phyloP scores from a whole-genome alignment of 1,140 invertebrate genomes.

The Drosophila tristis region DNA sequence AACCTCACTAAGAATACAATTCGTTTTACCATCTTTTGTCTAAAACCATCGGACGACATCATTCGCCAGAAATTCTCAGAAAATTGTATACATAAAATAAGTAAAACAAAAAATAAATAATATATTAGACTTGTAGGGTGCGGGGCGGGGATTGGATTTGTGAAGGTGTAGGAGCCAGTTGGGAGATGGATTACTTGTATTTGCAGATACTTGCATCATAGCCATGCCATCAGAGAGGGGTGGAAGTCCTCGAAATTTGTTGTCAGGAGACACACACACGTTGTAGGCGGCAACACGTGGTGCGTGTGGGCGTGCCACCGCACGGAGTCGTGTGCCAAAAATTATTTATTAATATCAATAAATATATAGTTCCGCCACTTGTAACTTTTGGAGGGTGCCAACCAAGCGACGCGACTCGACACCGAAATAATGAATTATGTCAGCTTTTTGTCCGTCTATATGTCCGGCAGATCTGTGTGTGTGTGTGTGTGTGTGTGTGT shows the following conservation, averaged over 20 bases:
- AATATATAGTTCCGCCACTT: constrained; percentile 24
- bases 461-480: neutral
- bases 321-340: constrained; percentile 66
- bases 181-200: constrained; percentile 34
- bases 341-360: constrained; percentile 70
- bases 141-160: neutral
- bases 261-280: constrained; percentile 2
- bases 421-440: constrained; percentile 51
- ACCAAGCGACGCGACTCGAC: constrained; percentile 1
- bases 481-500: constrained; percentile 13
- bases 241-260: neutral
- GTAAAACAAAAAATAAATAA: constrained; percentile 12
- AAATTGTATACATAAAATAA: constrained; percentile 50
- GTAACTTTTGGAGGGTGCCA: constrained; percentile 41
- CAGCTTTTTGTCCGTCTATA: constrained; percentile 1
- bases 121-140: neutral
- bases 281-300: constrained; percentile 14
- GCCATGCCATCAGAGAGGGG: constrained; percentile 42
- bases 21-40: constrained; percentile 57
- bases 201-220: constrained; percentile 47
- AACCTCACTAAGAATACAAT: constrained; percentile 50
- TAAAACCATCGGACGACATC: constrained; percentile 66
- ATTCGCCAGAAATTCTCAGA: constrained; percentile 54
- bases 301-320: constrained; percentile 5
- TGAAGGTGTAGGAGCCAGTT: neutral